Percentiles rank a stretch among this genome's conserved stretches.
Evolutionary conservation across 2,797 vertebrate genomes (phyloP).

Genomic region (Acestrorhynchus altus): DNA sequence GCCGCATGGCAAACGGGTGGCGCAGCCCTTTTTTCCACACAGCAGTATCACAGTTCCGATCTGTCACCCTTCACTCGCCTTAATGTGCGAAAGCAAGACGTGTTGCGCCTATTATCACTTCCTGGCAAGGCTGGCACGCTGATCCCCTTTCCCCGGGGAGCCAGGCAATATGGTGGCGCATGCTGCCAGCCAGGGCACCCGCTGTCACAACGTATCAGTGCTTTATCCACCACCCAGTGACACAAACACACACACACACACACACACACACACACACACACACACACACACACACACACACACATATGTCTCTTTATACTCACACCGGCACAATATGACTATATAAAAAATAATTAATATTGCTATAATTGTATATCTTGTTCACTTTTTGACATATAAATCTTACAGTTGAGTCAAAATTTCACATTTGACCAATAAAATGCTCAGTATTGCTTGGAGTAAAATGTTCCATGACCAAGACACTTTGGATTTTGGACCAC

Average conservation of each 20-base stretch:
- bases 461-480: no score
- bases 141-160: constrained; percentile 83
- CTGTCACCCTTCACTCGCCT: constrained; percentile 85
- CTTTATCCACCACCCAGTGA: constrained; percentile 57
- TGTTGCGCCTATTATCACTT: constrained; percentile 92
- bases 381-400: no score
- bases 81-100: constrained; percentile 91
- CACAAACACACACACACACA: constrained; percentile 34
- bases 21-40: constrained; percentile 70
- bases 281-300: constrained; percentile 2
- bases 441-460: no score
- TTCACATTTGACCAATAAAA: no score
- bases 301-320: background rate
- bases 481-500: no score
- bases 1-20: constrained; percentile 71
- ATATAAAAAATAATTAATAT: background rate
- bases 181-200: constrained; percentile 76
- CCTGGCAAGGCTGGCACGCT: constrained; percentile 82
- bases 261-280: constrained; percentile 21
- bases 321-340: background rate
- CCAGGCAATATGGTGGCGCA: constrained; percentile 83
- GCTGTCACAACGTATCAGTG: constrained; percentile 84
- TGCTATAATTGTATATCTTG: no score
- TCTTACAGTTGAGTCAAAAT: no score
- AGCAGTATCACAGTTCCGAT: constrained; percentile 87